Evolutionary conservation across 2,888 invertebrate genomes (phyloP).

Genomic region (Yponomeuta plumbellus): DNA sequence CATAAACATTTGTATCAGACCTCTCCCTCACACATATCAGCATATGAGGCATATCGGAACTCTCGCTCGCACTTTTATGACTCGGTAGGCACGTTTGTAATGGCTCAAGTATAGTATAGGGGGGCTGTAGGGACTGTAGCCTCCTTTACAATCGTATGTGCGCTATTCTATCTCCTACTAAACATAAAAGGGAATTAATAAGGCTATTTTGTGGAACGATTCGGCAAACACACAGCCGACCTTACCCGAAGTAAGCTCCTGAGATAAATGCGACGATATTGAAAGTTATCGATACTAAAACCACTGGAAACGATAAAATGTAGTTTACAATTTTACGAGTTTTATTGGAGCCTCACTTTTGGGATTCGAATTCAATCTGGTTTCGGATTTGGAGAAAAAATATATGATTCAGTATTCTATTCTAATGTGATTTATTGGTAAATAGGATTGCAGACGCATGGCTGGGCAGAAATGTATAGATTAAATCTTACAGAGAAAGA

Average conservation of each 20-base stretch:
- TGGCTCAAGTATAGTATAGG: no score
- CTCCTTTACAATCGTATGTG: conserved; percentile 36
- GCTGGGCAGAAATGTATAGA: no score
- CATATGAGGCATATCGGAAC: no score
- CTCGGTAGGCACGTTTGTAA: no score
- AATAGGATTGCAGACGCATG: no score
- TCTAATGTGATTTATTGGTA: background rate
- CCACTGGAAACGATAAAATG: conserved; percentile 33
- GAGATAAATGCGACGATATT: conserved; percentile 57
- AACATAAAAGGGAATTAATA: conserved; percentile 73
- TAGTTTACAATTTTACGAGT: conserved; percentile 1
- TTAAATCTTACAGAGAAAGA: no score
- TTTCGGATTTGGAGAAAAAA: background rate
- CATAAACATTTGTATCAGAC: no score
- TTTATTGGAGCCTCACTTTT: background rate
- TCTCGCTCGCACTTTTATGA: no score
- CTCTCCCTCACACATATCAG: no score
- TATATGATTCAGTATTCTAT: background rate
- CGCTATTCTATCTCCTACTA: conserved; percentile 29
- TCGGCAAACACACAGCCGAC: conserved; percentile 52
- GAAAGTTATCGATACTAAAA: conserved; percentile 66
- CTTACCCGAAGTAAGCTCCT: conserved; percentile 39
- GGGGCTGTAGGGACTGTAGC: background rate
- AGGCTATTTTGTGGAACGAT: conserved; percentile 63
- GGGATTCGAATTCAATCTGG: background rate